These are phyloP conservation scores for Gallinago nigripennis DNA, from an alignment of 2,797 vertebrate genomes.

Conservation along the genomic window DNA sequence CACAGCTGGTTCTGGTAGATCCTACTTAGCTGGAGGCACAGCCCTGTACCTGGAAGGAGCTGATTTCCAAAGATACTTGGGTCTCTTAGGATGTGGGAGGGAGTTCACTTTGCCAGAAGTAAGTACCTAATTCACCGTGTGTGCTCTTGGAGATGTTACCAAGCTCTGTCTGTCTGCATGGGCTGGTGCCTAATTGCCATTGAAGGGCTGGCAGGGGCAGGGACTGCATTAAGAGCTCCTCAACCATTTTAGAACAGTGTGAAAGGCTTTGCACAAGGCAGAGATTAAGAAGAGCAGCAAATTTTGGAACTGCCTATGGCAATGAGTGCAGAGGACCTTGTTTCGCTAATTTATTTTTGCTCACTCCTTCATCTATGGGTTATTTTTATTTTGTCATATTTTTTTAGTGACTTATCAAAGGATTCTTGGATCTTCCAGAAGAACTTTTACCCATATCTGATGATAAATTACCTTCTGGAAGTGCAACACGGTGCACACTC, in stretches of 20 bases:
- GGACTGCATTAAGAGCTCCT: background rate
- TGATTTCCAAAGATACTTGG: background rate
- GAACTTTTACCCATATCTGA: background rate
- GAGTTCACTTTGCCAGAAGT: background rate
- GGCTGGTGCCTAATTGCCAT: background rate
- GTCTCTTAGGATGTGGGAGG: background rate
- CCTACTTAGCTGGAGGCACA: background rate
- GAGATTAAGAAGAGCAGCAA: background rate
- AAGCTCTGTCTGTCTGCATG: background rate
- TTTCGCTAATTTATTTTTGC: background rate
- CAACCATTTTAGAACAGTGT: background rate
- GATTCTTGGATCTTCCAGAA: background rate
- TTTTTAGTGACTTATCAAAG: background rate
- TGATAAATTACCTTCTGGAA: conserved; percentile 18
- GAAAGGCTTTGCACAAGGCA: background rate
- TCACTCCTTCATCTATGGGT: background rate
- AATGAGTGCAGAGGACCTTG: background rate
- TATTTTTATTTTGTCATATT: background rate
- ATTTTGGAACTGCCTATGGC: background rate
- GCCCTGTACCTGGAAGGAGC: background rate
- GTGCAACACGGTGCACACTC: background rate
- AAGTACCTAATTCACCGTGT: background rate
- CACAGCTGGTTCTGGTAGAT: no score
- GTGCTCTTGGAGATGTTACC: background rate
- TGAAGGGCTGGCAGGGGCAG: background rate